phyloP scores from a whole-genome alignment of 2,888 invertebrate species.

The Acleris emargana region DNA sequence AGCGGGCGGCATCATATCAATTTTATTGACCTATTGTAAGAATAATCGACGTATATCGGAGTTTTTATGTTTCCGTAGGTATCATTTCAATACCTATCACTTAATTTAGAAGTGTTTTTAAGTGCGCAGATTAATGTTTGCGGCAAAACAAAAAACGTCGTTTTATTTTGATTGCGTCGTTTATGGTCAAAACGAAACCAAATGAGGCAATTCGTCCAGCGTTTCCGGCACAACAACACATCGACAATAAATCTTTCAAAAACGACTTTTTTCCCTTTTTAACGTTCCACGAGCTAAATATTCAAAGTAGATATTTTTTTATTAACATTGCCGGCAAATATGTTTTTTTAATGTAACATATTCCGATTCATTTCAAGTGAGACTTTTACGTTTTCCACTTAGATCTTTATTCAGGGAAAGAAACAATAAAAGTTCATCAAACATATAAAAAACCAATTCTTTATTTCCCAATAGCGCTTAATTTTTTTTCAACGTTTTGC shows the following conservation, averaged over 20 bases:
- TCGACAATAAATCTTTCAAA: conserved; percentile 29
- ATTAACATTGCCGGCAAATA: background rate
- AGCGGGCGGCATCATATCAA: conserved; percentile 63
- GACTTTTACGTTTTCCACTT: too few species aligned
- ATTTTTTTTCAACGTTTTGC: too few species aligned
- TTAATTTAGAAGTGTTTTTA: too few species aligned
- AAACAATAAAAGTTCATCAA: too few species aligned
- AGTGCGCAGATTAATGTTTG: background rate
- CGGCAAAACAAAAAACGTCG: background rate
- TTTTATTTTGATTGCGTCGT: background rate
- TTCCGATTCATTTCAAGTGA: too few species aligned
- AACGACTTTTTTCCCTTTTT: conserved; percentile 8
- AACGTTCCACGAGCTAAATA: conserved; percentile 2
- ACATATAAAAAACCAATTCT: too few species aligned
- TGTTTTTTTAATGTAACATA: too few species aligned
- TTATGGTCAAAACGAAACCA: conserved; percentile 1
- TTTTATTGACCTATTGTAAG: conserved; percentile 52
- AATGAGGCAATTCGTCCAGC: conserved; percentile 11
- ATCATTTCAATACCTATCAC: too few species aligned
- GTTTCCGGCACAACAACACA: conserved; percentile 12
- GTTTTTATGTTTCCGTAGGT: conserved; percentile 16
- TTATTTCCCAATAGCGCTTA: too few species aligned
- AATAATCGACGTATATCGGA: conserved; percentile 43
- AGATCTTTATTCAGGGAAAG: too few species aligned
- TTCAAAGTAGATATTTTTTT: background rate